Base-by-base conservation (phyloP, 2,797 vertebrate species). In the Falco concolor region DNA sequence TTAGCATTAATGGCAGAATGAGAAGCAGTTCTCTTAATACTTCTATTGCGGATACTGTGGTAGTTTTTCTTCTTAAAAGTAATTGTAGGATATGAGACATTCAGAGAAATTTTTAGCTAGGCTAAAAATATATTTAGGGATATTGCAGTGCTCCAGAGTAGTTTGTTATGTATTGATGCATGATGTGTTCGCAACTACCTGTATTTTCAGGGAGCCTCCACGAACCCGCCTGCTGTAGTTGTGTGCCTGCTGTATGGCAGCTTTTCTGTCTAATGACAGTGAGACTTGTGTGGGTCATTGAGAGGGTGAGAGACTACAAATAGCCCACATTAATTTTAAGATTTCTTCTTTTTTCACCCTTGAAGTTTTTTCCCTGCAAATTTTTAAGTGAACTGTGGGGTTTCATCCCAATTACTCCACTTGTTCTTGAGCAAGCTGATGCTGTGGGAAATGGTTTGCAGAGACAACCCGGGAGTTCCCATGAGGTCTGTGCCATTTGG, bases 1-100 rank as follows among this genome's bases (percentile, higher is more conserved):
- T 97, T 96, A 97, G 69, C 93, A 50, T 89, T 96, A 96, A 95
- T 87, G 82, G 72, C 69, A 78, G 81, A 89, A 78, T 81, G 69
- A 87, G 93, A 78, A 94, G 84, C 79, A 65, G 47, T 81, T 94
- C 60, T 84, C 61, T 82, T 95, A 92, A 65, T 50, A 19, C n/a
- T 72, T 12, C 57, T 87, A 13, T 44, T 89, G 90, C 54, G 78
- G 84, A 78, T 72, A n/a, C 68, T 23, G 57, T 28, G 4, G 78
- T 79, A 45, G 8, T 47, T 84, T 87, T 93, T 89, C 36, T 47
- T 73, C 90, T 87, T 85, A 34, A 70, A 76, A 70, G 40, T 81
- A 78, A 87, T 76, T 81, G 38, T 49, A 82, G 83, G 50, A 63
- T 88, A 54, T 65, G 16, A 79, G 59, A 87, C 75, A 85, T 72